phyloP scores from a whole-genome alignment of 2,113 vertebrate genomes.

The Sinocyclocheilus maitianheensis region DNA sequence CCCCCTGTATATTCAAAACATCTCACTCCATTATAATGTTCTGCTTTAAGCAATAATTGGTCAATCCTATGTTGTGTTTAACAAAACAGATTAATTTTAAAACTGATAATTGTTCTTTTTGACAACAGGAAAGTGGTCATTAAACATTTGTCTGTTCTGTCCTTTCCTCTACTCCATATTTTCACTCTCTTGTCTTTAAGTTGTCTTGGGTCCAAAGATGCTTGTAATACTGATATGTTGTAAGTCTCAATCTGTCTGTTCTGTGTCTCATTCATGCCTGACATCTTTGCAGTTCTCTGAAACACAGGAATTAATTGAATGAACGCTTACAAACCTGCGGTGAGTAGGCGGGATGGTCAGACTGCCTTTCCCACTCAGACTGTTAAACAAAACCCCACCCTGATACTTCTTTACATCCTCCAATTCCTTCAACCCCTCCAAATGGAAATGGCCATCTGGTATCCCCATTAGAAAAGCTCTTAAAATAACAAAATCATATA shows the following conservation, averaged over 20 bases:
- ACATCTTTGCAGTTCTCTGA: slow-evolving; percentile 82
- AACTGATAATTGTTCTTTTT: background rate
- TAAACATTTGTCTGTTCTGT: slow-evolving; percentile 60
- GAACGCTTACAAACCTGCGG: slow-evolving; percentile 73
- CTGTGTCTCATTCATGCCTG: slow-evolving; percentile 75
- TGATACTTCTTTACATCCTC: slow-evolving; percentile 37
- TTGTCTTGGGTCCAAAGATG: slow-evolving; percentile 63
- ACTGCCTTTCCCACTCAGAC: slow-evolving; percentile 56
- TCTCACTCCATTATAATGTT: background rate
- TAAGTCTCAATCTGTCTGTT: slow-evolving; percentile 67
- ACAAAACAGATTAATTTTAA: background rate
- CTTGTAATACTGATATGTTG: slow-evolving; percentile 51
- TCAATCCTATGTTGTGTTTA: background rate
- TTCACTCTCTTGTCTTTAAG: slow-evolving; percentile 59
- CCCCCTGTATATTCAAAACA: background rate
- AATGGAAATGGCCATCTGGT: slow-evolving; percentile 41
- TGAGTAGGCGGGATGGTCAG: slow-evolving; percentile 76
- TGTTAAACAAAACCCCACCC: slow-evolving; percentile 31
- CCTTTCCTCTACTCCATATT: slow-evolving; percentile 58
- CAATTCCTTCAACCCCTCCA: slow-evolving; percentile 21
- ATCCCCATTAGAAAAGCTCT: background rate
- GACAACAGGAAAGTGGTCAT: background rate
- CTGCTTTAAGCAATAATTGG: background rate
- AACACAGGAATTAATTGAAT: slow-evolving; percentile 84
- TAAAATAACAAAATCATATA: slow-evolving; percentile 29